Evolutionary conservation across 2,888 invertebrate genomes (phyloP).

Genomic region (Oscheius onirici): DNA sequence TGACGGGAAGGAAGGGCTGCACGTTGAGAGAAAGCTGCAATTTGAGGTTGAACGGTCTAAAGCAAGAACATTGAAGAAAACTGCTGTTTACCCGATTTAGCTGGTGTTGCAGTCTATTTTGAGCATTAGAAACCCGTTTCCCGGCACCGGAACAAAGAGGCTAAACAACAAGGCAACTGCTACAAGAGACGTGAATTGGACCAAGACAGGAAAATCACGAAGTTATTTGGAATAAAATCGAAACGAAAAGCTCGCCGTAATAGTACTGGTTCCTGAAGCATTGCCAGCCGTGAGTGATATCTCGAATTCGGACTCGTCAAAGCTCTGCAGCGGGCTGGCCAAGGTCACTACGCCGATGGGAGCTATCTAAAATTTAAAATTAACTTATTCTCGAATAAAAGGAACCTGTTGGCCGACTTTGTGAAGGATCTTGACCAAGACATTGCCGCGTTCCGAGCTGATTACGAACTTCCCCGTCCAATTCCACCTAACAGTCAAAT

Average conservation of each 20-base stretch:
- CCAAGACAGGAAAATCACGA: not conserved
- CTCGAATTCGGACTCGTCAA: conserved; percentile 21
- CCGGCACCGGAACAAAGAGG: too few relatives aligned
- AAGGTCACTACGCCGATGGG: conserved; percentile 23
- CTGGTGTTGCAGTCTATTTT: too few relatives aligned
- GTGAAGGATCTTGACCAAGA: conserved; percentile 51
- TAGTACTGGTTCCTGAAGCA: not conserved
- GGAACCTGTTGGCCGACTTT: conserved; percentile 16
- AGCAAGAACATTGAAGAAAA: too few relatives aligned
- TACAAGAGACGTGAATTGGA: not conserved
- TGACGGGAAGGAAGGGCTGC: not conserved
- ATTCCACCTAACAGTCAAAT: conserved; percentile 34
- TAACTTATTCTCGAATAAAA: not conserved
- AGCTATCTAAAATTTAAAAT: not conserved
- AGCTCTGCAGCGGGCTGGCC: conserved; percentile 11
- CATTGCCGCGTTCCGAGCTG: conserved; percentile 48
- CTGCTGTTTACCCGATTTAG: too few relatives aligned
- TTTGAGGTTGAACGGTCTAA: too few relatives aligned
- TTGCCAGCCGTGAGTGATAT: conserved; percentile 8
- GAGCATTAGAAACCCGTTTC: too few relatives aligned
- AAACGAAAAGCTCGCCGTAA: not conserved
- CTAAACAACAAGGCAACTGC: too few relatives aligned
- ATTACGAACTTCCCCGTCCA: conserved; percentile 53
- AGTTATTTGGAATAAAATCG: not conserved
- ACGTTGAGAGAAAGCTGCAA: conserved; percentile 12